phyloP scores from a whole-genome alignment of 2,797 vertebrate genomes.

The Avahi laniger region DNA sequence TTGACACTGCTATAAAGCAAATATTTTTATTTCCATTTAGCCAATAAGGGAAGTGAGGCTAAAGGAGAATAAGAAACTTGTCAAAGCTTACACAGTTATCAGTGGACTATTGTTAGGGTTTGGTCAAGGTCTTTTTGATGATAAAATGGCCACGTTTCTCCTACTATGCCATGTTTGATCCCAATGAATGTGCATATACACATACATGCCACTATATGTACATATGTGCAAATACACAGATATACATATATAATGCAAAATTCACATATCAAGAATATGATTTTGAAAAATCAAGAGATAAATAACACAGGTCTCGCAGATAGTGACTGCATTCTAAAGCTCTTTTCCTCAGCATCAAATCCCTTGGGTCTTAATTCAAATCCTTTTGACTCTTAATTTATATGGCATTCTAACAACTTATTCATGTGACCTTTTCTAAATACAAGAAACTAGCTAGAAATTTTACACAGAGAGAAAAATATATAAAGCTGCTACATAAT shows the following conservation, averaged over 20 bases:
- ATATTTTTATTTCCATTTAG: neutral
- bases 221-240: neutral
- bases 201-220: too few species aligned
- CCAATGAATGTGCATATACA: neutral
- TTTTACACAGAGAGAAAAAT: neutral
- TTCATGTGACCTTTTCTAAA: neutral
- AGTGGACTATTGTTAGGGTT: neutral
- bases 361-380: neutral
- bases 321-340: neutral
- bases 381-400: neutral
- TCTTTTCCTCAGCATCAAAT: neutral
- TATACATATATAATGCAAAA: neutral
- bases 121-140: neutral
- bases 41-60: neutral
- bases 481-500: neutral
- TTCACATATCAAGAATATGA: neutral
- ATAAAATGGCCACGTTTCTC: neutral
- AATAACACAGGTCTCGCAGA: neutral
- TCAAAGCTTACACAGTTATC: neutral
- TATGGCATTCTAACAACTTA: neutral
- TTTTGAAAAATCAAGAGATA: constrained; percentile 7
- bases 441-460: neutral
- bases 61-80: neutral
- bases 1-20: neutral
- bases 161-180: neutral